Base-by-base conservation (phyloP, 2,888 invertebrate genomes). In the Punctoribates punctum region DNA sequence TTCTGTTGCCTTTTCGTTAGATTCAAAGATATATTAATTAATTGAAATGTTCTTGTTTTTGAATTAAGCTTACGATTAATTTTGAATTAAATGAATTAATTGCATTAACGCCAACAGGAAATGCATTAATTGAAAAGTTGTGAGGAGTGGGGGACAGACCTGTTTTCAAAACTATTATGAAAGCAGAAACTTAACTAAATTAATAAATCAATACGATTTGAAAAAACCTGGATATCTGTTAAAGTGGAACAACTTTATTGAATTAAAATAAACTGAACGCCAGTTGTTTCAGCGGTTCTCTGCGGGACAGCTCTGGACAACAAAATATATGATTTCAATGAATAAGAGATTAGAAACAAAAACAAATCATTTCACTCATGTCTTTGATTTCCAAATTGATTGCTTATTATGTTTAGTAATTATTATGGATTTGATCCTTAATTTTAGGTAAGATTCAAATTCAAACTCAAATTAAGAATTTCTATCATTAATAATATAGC, bases 161-260 rank as follows among this genome's bases (percentile, higher is more conserved):
- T 29, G 62, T 62, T 62, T 29, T 27, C 5, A 9, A 25, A 11
- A 62, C 6, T 20, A 27, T 29, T 29, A 62, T 62, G 15, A 29
- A 29, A n/a, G n/a, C 15, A 29, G 62, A 62, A 62, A 62, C 27
- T 23, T 20, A 62, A 62, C 6, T 20, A 62, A 62, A 62, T 62
- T 62, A 62, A 62, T 62, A 62, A 62, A 62, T 62, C 38, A 67
- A 67, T 38, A 38, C n/a, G n/a, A n/a, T 67, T 1, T 62, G 62
- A 62, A 62, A 23, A 57, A 4, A 9, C 13, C 29, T 11, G 29
- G 17, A 27, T 6, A 5, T 51, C n/a, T 13, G 51, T 6, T 6
- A 62, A 62, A 27, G 29, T 29, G 29, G 15, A 54, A 62, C 25
- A 62, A 54, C 54, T 54, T 54, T 20, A 54, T 48, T 48, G 9